Evolutionary conservation across 2,888 invertebrate species (phyloP).

Genomic region (Pollenia labialis): DNA sequence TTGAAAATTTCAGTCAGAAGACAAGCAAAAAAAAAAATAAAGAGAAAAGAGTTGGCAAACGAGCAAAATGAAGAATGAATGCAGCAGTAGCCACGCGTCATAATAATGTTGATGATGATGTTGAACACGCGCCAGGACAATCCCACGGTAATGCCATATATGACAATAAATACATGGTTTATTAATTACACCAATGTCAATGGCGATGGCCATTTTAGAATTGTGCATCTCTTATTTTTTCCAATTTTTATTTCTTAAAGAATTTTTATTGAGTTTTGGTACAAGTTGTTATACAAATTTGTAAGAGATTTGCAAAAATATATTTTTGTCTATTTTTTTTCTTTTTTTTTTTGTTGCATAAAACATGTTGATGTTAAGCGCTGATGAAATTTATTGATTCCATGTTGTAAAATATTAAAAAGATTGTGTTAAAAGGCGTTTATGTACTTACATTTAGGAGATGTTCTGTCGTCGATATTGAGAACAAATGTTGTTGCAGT

Average conservation of each 20-base stretch:
- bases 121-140: slow-evolving; percentile 72
- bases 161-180: slow-evolving; percentile 72
- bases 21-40: not conserved
- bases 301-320: not conserved
- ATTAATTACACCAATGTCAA: slow-evolving; percentile 69
- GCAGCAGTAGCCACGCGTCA: slow-evolving; percentile 72
- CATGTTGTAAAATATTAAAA: not conserved
- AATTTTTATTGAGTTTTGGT: not conserved
- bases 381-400: slow-evolving; percentile 36
- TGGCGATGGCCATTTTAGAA: slow-evolving; percentile 17
- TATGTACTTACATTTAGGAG: too few species aligned
- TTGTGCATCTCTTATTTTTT: not conserved
- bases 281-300: slow-evolving; percentile 6
- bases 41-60: slow-evolving; percentile 13
- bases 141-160: slow-evolving; percentile 72
- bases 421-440: too few species aligned
- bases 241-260: not conserved
- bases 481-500: too few species aligned
- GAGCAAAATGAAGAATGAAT: slow-evolving; percentile 40
- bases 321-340: too few species aligned
- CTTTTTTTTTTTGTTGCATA: not conserved
- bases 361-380: not conserved
- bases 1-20: slow-evolving; percentile 43
- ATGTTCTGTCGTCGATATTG: too few species aligned
- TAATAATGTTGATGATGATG: slow-evolving; percentile 73